Conservation (phyloP, 2,797 vertebrate species). For the Gallinago nigripennis region DNA sequence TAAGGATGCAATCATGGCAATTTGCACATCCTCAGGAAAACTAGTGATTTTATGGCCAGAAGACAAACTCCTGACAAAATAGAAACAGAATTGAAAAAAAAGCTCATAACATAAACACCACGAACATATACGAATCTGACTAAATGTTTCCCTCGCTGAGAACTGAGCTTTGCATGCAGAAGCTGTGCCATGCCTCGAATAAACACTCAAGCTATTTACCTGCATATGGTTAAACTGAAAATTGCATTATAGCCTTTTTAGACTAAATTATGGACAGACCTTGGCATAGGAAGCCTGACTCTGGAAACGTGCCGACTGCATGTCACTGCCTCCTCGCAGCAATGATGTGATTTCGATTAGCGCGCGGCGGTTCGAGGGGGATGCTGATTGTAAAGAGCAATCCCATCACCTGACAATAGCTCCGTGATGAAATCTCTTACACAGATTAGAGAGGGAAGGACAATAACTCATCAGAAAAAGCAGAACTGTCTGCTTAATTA, state of each 20-base stretch:
- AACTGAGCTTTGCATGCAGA: background rate
- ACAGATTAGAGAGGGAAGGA: constrained; percentile 72
- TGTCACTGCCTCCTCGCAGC: background rate
- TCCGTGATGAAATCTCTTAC: constrained; percentile 64
- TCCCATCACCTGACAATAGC: constrained; percentile 59
- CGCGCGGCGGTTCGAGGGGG: background rate
- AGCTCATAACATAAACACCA: background rate
- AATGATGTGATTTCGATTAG: background rate
- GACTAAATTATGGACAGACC: constrained; percentile 30
- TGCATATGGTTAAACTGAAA: background rate
- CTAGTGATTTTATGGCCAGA: background rate
- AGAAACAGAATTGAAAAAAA: background rate
- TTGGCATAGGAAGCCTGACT: background rate
- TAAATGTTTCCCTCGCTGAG: background rate
- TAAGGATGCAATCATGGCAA: background rate
- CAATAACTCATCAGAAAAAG: constrained; percentile 75
- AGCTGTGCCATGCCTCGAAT: background rate
- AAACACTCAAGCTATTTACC: constrained; percentile 14
- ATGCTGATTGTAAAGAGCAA: constrained; percentile 46
- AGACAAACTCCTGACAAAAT: constrained; percentile 23
- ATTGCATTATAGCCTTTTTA: constrained; percentile 27
- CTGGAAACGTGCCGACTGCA: background rate
- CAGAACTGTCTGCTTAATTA: constrained; percentile 78
- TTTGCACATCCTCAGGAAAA: constrained; percentile 7
- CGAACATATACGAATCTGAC: background rate